phyloP scores from a whole-genome alignment of 2,113 vertebrate genomes.

The Cebus imitator region DNA sequence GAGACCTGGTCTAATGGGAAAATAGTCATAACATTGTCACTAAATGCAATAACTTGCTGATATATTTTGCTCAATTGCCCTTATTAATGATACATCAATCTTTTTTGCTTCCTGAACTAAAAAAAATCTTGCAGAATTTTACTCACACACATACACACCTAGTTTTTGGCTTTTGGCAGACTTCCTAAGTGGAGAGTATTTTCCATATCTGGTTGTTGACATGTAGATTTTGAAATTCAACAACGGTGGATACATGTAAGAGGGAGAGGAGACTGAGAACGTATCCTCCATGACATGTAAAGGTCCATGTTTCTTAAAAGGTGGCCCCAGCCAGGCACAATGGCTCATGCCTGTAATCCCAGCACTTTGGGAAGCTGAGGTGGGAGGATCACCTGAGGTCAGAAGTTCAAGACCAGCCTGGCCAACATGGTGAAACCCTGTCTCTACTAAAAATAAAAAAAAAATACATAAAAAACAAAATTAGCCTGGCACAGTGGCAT shows the following conservation, averaged over 20 bases:
- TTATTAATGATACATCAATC: slow-evolving; percentile 65
- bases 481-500: too few relatives aligned
- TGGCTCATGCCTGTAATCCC: too few relatives aligned
- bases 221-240: background rate
- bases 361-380: too few relatives aligned
- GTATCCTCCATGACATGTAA: background rate
- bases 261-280: background rate
- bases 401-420: too few relatives aligned
- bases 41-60: slow-evolving; percentile 52
- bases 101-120: slow-evolving; percentile 47
- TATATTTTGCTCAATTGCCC: slow-evolving; percentile 66
- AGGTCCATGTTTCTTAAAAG: background rate
- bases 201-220: slow-evolving; percentile 15
- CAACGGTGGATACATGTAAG: background rate
- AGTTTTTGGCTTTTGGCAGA: background rate
- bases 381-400: too few relatives aligned
- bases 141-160: background rate
- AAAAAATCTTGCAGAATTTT: slow-evolving; percentile 12
- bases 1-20: slow-evolving; percentile 57
- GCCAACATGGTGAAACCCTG: too few relatives aligned
- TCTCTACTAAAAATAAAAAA: too few relatives aligned
- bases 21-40: slow-evolving; percentile 56
- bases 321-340: too few relatives aligned
- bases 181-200: background rate
- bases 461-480: too few relatives aligned